Conservation (phyloP, 2,113 vertebrate genomes). For the Callaeas wilsoni region DNA sequence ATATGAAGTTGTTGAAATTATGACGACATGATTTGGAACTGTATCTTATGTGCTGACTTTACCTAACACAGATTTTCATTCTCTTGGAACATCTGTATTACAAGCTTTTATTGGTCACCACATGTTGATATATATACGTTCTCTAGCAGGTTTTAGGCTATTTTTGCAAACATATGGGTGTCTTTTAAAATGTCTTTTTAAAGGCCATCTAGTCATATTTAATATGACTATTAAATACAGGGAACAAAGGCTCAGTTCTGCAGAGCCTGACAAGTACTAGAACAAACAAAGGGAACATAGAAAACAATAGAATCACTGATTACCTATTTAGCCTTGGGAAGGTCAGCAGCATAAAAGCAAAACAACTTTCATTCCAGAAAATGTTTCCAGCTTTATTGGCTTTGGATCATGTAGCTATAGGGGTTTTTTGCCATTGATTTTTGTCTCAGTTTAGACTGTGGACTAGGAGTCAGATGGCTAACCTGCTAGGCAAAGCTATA, state of each 20-base stretch:
- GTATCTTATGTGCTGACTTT: neutral
- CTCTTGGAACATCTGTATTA: neutral
- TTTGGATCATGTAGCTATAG: conserved; percentile 64
- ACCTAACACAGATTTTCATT: neutral
- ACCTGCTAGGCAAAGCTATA: conserved; percentile 55
- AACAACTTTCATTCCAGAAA: conserved; percentile 53
- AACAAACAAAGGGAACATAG: neutral
- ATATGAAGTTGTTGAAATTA: neutral
- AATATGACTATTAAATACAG: neutral
- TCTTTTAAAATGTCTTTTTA: neutral
- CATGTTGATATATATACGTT: neutral
- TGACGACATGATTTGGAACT: neutral
- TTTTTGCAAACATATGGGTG: neutral
- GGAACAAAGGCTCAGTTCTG: neutral
- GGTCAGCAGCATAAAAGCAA: conserved; percentile 18
- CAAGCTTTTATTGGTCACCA: neutral
- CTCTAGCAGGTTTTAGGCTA: neutral
- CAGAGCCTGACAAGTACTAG: neutral
- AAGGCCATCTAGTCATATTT: neutral
- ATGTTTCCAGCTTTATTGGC: conserved; percentile 51
- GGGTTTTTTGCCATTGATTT: conserved; percentile 55
- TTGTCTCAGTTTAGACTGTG: neutral
- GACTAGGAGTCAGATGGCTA: conserved; percentile 40
- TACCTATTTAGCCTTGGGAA: conserved; percentile 41
- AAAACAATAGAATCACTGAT: conserved; percentile 7